Evolutionary conservation across 1,140 invertebrate genomes (phyloP).

Genomic region (Whitmania pigra): DNA sequence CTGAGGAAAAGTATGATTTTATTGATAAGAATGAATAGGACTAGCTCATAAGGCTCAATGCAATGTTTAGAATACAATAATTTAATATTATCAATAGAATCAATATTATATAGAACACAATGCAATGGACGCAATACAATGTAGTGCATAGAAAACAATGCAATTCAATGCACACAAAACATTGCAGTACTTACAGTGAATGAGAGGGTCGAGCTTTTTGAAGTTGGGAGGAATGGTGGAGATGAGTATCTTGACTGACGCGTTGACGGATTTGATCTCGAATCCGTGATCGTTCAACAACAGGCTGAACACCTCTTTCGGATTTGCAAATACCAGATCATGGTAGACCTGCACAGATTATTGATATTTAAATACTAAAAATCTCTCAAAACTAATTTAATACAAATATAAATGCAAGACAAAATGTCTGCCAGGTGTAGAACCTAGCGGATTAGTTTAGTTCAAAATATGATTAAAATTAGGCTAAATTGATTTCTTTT

Average conservation of each 20-base stretch:
- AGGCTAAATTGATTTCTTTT: no score
- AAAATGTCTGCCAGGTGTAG: no score
- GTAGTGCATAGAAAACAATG: neutral
- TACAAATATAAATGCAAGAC: no score
- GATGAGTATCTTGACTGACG: constrained; percentile 73
- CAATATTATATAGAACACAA: no score
- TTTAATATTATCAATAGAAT: no score
- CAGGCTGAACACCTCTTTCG: constrained; percentile 43
- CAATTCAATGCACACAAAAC: neutral
- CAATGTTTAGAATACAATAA: no score
- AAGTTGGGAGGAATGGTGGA: constrained; percentile 85
- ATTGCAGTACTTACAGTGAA: constrained; percentile 51
- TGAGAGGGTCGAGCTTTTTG: constrained; percentile 77
- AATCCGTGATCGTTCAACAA: constrained; percentile 48
- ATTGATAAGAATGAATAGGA: neutral
- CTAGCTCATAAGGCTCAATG: no score
- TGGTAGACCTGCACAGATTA: constrained; percentile 49
- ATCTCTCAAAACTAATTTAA: no score
- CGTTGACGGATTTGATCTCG: constrained; percentile 61
- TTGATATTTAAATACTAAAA: no score
- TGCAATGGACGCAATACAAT: neutral
- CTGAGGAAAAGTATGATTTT: constrained; percentile 30
- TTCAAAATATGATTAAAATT: no score
- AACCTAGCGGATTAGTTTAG: no score
- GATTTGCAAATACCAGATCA: constrained; percentile 56